These are phyloP conservation scores for Spinus pinus DNA, from an alignment of 2,797 vertebrate genomes.

Conservation along the genomic window DNA sequence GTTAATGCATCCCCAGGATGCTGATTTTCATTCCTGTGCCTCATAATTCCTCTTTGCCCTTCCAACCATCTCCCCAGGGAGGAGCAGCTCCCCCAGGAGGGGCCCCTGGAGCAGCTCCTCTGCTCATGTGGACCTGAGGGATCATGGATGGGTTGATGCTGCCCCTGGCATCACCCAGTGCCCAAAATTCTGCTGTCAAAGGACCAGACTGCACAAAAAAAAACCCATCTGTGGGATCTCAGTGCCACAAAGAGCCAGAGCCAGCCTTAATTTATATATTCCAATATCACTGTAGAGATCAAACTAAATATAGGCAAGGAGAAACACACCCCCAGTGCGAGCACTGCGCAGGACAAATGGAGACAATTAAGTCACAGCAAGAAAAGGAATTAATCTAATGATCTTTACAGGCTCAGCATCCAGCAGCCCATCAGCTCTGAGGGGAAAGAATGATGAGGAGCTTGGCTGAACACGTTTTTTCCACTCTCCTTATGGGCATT, in stretches of 20 bases:
- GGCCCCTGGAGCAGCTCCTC: neutral
- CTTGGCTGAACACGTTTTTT: neutral
- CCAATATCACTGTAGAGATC: neutral
- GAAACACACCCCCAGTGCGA: neutral
- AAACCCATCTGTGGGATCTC: neutral
- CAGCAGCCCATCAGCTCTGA: neutral
- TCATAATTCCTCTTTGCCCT: neutral
- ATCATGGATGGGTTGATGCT: fast-evolving
- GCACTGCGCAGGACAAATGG: neutral
- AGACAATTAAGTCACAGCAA: slow-evolving; percentile 34
- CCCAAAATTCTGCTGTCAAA: neutral
- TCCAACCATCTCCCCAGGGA: neutral
- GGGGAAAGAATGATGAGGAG: neutral
- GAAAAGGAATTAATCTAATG: slow-evolving; percentile 14
- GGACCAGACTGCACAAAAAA: neutral
- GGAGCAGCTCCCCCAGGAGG: neutral
- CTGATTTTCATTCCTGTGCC: slow-evolving; percentile 17
- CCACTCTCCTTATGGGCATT: slow-evolving; percentile 5
- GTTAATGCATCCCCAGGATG: neutral
- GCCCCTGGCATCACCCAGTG: neutral
- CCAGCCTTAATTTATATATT: neutral
- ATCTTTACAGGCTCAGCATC: neutral
- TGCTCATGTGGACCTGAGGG: neutral
- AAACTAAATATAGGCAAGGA: slow-evolving; percentile 26
- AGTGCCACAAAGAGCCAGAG: neutral